Evolutionary conservation across 2,113 vertebrate species (phyloP), one percentile per base, ranked within the genome.

Genomic region (Polypterus bichir): DNA sequence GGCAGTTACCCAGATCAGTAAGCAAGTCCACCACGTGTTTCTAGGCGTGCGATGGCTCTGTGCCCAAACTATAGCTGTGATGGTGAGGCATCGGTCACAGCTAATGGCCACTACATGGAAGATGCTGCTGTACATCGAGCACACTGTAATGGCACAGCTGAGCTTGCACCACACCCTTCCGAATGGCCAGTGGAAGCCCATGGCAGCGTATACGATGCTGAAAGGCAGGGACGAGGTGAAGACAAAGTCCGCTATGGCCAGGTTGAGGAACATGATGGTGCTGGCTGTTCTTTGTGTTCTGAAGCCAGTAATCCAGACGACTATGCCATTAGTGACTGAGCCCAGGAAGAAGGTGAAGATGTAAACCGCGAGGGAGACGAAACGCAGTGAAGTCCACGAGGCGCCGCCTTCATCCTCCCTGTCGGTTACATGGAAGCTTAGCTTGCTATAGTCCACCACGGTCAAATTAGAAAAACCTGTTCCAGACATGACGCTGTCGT

Each of bases 281-380:
- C 49, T 60, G 27, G 1, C 27, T 27, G 27, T 27, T 2, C 8
- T n/a, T 6, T 4, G 61, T 5, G 54, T 5, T 44, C 52, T 45
- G 53, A 5, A 66, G n/a, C 46, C 62, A 0, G 66, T 60, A 48
- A 70, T 48, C 49, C 48, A 64, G 7, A 71, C 58, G 10, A 62
- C 67, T 1, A 11, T n/a, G 10, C 62, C 66, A 5, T 71, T 70
- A 47, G 59, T 54, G 7, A 54, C 57, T 5, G 62, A 45, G 4
- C 68, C 64, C 2, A 72, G 62, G 46, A 74, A 55, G 54, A 66
- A 64, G 52, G 69, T 64, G 45, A 76, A 54, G 11, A 64, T 57
- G 47, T 70, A 68, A 54, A 64, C 27, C 27, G 27, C 27, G 27
- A 27, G 27, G 27, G 27, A 27, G 27, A 27, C 27, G 27, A 27